Evolutionary conservation across 2,888 invertebrate genomes (phyloP).

Genomic region (Clivina fossor): DNA sequence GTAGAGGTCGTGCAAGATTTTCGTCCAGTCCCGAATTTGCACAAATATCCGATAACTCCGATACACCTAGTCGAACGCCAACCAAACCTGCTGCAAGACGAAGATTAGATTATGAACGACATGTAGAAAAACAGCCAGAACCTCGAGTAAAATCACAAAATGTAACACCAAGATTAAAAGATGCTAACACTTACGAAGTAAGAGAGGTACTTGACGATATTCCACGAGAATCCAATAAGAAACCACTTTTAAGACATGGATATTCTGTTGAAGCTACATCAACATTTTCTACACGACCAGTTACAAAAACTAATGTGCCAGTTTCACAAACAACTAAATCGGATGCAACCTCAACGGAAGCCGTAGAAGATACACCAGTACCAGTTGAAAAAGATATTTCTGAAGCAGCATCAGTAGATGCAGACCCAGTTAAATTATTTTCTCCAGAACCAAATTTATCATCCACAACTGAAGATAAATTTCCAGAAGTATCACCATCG

Average conservation of each 20-base stretch:
- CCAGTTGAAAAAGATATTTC: conserved; percentile 8
- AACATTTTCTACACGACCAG: conserved; percentile 37
- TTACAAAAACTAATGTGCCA: conserved; percentile 8
- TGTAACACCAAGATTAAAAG: conserved; percentile 21
- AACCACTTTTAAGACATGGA: conserved; percentile 43
- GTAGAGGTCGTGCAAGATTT: conserved; percentile 50
- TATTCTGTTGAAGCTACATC: conserved; percentile 49
- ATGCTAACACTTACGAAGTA: conserved; percentile 47
- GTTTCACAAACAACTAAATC: conserved; percentile 3
- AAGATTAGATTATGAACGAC: conserved; percentile 39
- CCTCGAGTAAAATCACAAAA: conserved; percentile 27
- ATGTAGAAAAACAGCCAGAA: conserved; percentile 38
- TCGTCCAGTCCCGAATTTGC: conserved; percentile 46
- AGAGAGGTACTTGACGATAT: conserved; percentile 50
- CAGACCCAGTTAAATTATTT: conserved; percentile 11
- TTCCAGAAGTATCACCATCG: conserved; percentile 18
- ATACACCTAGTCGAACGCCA: no score
- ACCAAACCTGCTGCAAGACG: conserved; percentile 41
- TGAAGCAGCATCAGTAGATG: conserved; percentile 16
- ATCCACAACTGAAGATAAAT: conserved; percentile 3
- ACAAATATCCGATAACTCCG: conserved; percentile 38
- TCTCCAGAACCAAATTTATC: conserved; percentile 18
- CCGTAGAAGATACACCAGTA: conserved; percentile 9
- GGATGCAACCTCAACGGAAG: conserved; percentile 13
- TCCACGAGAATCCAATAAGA: conserved; percentile 44